Evolutionary conservation across 2,797 vertebrate genomes (phyloP), one percentile per base, ranked within the genome.

Genomic region (Enoplosus armatus): DNA sequence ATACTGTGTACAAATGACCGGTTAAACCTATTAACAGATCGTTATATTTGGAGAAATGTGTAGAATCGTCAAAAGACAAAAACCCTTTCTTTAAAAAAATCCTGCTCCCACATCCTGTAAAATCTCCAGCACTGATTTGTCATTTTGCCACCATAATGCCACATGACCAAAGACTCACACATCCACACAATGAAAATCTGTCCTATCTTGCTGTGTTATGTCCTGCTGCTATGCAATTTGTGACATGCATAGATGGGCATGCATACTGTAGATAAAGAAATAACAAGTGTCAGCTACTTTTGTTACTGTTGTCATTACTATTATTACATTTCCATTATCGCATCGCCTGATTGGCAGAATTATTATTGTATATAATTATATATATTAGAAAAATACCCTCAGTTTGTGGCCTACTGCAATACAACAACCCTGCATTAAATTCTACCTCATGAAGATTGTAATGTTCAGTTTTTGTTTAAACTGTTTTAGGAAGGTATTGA

Each of bases 401-500:
- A 37, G 61, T 26, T n/a, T n/a, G n/a, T n/a, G n/a, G n/a, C n/a
- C n/a, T n/a, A n/a, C n/a, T n/a, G n/a, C n/a, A n/a, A 65, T 15
- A 31, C 43, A 53, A 66, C 45, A 51, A 2, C 24, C 24, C 37
- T 26, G 9, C 29, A 60, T 59, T 59, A 33, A 80, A 53, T 65
- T 61, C 2, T 18, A 60, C 37, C 48, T 73, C 37, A 39, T 64
- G 27, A 45, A 9, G 5, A 53, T 51, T 24, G 51, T 43, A 60
- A 27, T 60, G 26, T 20, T 39, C 14, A 29, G 24, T 43, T 59
- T 47, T 50, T 41, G 43, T 29, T 67, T 2, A 48, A 24, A 39
- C 31, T 15, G 31, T 60, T 60, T 39, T 14, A 26, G n/a, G 50
- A 18, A 56, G 26, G 15, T 39, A 31, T 62, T 55, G 16, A 31